Conservation (phyloP, 2,888 invertebrate species). For the Brachyopa scutellaris region DNA sequence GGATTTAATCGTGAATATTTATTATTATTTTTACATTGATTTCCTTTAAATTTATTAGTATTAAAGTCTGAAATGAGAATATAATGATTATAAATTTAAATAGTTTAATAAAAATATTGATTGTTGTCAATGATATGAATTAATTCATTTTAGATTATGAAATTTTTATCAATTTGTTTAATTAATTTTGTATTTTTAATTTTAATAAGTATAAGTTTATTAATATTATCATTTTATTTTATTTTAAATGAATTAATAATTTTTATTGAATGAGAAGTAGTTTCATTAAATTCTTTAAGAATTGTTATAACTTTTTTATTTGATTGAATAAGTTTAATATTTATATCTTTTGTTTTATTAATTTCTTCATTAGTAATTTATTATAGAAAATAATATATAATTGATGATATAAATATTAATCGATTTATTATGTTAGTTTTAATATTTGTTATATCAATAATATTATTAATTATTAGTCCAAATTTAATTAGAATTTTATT, state of each 20-base stretch:
- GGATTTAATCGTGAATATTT: conserved; percentile 84
- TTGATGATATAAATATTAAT: conserved; percentile 83
- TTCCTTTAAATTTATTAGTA: conserved; percentile 86
- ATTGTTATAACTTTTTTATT: conserved; percentile 84
- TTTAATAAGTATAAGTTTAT: conserved; percentile 81
- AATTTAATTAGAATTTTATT: conserved; percentile 88
- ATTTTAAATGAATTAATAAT: conserved; percentile 81
- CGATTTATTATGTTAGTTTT: conserved; percentile 86
- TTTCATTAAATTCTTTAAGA: conserved; percentile 82
- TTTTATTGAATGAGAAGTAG: conserved; percentile 84
- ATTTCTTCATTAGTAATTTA: conserved; percentile 86
- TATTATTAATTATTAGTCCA: conserved; percentile 86
- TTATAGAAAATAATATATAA: conserved; percentile 86
- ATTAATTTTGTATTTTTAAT: conserved; percentile 83
- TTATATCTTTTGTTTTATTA: conserved; percentile 85
- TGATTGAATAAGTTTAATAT: conserved; percentile 86
- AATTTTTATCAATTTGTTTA: conserved; percentile 83
- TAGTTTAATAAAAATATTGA: conserved; percentile 87
- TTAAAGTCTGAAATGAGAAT: conserved; percentile 83
- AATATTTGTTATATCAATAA: conserved; percentile 87
- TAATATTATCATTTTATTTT: conserved; percentile 81
- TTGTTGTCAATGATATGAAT: conserved; percentile 85
- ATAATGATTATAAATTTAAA: conserved; percentile 84
- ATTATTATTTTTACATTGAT: conserved; percentile 85
- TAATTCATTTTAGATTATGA: conserved; percentile 83